Evolutionary conservation across 2,888 invertebrate species (phyloP).

Genomic region (Oscheius sp.): DNA sequence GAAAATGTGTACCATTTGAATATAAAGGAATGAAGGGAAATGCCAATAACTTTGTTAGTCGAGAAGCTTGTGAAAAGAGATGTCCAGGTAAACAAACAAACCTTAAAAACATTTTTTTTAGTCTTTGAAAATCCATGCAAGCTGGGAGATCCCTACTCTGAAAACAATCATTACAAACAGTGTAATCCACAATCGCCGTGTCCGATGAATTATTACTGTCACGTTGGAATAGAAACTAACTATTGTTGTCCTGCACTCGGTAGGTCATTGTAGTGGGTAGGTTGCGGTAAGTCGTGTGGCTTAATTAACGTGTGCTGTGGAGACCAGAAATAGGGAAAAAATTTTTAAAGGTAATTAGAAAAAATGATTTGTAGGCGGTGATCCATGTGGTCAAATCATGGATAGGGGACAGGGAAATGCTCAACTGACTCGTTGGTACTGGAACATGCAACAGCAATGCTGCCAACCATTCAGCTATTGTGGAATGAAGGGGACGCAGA

Average conservation of each 20-base stretch:
- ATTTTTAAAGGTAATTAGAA: background rate
- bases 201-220: constrained; percentile 63
- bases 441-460: constrained; percentile 48
- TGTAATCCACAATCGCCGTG: constrained; percentile 53
- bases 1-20: constrained; percentile 56
- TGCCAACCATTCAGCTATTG: constrained; percentile 62
- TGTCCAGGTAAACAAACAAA: constrained; percentile 42
- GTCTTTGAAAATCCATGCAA: constrained; percentile 66
- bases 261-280: constrained; percentile 30
- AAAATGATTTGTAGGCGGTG: constrained; percentile 54
- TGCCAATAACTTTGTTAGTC: constrained; percentile 60
- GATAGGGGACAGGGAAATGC: constrained; percentile 62
- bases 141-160: constrained; percentile 54
- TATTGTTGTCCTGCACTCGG: constrained; percentile 62
- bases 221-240: constrained; percentile 60
- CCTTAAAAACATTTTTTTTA: constrained; percentile 14
- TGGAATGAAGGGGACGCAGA: constrained; percentile 67
- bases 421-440: constrained; percentile 56
- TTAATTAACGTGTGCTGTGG: constrained; percentile 23
- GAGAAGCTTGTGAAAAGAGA: constrained; percentile 54
- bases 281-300: constrained; percentile 22
- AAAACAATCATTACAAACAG: constrained; percentile 44
- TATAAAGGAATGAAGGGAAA: constrained; percentile 60
- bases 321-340: constrained; percentile 14
- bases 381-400: constrained; percentile 67